Conservation (phyloP, 2,113 vertebrate species). For the Rousettus leschenaultii region DNA sequence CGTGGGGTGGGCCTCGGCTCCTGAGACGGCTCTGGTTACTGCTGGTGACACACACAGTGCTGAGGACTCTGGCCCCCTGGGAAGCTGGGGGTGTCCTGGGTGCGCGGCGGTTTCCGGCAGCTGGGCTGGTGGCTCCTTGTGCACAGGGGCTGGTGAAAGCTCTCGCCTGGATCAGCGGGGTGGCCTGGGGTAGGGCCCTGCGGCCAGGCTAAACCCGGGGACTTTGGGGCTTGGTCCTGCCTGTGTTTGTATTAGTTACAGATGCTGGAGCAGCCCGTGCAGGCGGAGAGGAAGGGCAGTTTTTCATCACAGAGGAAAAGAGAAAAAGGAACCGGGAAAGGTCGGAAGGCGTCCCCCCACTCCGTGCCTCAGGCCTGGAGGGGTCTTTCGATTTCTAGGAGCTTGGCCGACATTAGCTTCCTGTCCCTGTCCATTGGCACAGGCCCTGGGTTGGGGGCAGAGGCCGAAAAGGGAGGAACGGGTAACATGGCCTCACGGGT, state of each 20-base stretch:
- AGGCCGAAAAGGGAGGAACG: neutral
- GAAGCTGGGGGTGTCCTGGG: fast-evolving
- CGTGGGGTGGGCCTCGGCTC: fast-evolving
- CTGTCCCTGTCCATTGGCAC: neutral
- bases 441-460: neutral
- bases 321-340: neutral
- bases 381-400: neutral
- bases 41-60: fast-evolving
- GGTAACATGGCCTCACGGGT: fast-evolving
- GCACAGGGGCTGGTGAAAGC: fast-evolving
- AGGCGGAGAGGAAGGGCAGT: neutral
- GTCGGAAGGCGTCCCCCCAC: fast-evolving
- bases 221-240: conserved; percentile 52
- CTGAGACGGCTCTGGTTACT: fast-evolving
- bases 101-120: fast-evolving
- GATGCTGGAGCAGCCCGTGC: neutral
- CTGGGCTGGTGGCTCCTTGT: fast-evolving
- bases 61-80: fast-evolving
- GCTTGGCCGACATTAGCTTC: neutral
- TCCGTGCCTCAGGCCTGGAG: neutral
- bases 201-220: conserved; percentile 64
- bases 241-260: conserved; percentile 69
- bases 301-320: no score
- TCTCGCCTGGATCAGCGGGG: conserved; percentile 37
- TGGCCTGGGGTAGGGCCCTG: conserved; percentile 54